Percentiles rank a stretch among this genome's conserved stretches.
Conservation (phyloP, 2,888 invertebrate genomes). For the Dioctria rufipes region DNA sequence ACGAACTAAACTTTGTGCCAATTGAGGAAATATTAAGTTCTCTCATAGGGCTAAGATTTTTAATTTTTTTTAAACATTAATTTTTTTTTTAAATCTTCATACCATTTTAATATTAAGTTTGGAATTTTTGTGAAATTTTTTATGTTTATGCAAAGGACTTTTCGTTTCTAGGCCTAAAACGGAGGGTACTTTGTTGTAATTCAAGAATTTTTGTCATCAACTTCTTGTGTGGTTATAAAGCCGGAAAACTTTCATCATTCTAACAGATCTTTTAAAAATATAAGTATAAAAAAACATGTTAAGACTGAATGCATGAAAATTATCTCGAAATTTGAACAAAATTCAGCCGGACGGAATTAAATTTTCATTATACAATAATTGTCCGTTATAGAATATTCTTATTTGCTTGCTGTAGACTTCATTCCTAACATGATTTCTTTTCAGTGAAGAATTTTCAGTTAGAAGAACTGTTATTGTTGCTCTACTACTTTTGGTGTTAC, state of each 20-base stretch:
- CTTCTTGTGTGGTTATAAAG: no score
- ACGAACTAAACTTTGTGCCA: conserved; percentile 53
- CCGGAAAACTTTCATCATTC: neutral
- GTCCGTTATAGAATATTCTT: no score
- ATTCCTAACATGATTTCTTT: conserved; percentile 22
- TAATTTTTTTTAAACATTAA: neutral
- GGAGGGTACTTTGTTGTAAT: no score
- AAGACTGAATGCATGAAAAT: conserved; percentile 33
- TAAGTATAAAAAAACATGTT: neutral
- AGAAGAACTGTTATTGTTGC: conserved; percentile 37
- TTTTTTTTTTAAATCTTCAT: neutral
- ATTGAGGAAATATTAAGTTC: neutral
- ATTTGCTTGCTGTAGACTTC: neutral
- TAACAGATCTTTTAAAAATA: neutral
- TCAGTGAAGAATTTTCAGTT: conserved; percentile 21
- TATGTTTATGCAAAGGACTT: neutral
- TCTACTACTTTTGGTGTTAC: neutral
- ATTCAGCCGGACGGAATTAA: neutral
- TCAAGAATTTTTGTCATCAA: no score
- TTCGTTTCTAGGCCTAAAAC: neutral
- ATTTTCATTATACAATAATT: no score
- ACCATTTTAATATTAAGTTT: neutral
- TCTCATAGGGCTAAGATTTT: conserved; percentile 31
- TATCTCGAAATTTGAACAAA: conserved; percentile 19
- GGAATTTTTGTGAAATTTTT: neutral